Evolutionary conservation across 2,113 vertebrate species (phyloP).

Genomic region (Myiozetetes cayanensis): DNA sequence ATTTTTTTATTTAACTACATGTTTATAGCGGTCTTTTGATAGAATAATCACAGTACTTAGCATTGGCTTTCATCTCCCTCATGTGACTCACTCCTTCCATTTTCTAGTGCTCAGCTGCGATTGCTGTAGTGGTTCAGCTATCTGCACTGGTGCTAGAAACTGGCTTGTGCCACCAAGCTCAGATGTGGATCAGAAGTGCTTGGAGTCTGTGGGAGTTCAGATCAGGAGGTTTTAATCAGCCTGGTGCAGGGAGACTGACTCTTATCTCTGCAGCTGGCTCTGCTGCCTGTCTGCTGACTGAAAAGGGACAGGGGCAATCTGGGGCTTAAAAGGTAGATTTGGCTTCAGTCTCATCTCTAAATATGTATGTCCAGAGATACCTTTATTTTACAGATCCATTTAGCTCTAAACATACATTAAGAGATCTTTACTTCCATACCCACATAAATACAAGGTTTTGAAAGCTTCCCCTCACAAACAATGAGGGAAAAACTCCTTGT

Average conservation of each 20-base stretch:
- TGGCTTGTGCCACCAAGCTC: not conserved
- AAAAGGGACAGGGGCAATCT: not conserved
- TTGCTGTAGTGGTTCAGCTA: slow-evolving; percentile 30
- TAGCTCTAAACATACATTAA: not conserved
- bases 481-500: not conserved
- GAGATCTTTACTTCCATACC: not conserved
- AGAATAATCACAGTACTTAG: slow-evolving; percentile 57
- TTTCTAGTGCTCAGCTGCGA: not conserved
- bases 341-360: not conserved
- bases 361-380: not conserved
- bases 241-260: not conserved
- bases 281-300: not conserved
- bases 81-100: slow-evolving; percentile 51
- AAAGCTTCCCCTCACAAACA: not conserved
- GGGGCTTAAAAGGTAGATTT: not conserved
- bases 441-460: not conserved
- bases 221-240: not conserved
- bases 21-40: slow-evolving; percentile 39
- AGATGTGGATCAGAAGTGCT: not conserved
- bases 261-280: slow-evolving; percentile 26
- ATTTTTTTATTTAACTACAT: not conserved
- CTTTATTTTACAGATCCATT: not conserved
- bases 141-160: slow-evolving; percentile 6
- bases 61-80: slow-evolving; percentile 49
- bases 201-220: not conserved